Base-by-base conservation (phyloP, 1,140 invertebrate species). In the Diachasma alloeum region DNA sequence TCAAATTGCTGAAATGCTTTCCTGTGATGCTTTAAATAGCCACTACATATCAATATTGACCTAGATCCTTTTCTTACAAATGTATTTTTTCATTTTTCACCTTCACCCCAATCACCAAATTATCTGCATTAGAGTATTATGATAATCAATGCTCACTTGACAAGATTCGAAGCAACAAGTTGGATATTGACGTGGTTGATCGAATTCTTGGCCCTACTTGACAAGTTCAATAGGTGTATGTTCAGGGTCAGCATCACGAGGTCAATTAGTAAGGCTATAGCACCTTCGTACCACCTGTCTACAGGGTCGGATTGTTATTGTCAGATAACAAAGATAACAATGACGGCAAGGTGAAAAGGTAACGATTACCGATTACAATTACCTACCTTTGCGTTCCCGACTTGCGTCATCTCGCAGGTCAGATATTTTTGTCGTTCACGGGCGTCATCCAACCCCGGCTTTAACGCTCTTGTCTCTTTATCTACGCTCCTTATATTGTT, bases 341-440 rank as follows among this genome's bases (percentile, higher is more conserved):
- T 19, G 48, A 53, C 9, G 48, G n/a, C 9, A 9, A 19, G 48
- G 39, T 42, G 10, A 42, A 42, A 42, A 53, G 48, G 17, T 53
- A 53, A 13, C 48, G 48, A 17, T n/a, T 6, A 53, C 15, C 48
- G 48, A 6, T n/a, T 53, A 63, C 59, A 26, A 63, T 63, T 63
- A 63, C 8, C 59, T 26, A 26, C 59, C 24, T 63, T 26, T 26
- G 8, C 19, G 22, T 63, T 19, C 59, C 11, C 13, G 79, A 81
- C 76, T 84, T 84, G 80, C 82, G 79, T 83, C 81, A 84, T 79
- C 42, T 76, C 78, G 67, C 56, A 36, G 80, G 83, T 84, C 80
- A 82, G 82, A 82, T 84, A 84, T 84, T 84, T 84, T 78, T 53
- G 80, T 78, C 81, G 67, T 75, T 79, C 79, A 82, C 79, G 80